Evolutionary conservation across 2,888 invertebrate species (phyloP).

Genomic region (Aproaerema taeniolella): DNA sequence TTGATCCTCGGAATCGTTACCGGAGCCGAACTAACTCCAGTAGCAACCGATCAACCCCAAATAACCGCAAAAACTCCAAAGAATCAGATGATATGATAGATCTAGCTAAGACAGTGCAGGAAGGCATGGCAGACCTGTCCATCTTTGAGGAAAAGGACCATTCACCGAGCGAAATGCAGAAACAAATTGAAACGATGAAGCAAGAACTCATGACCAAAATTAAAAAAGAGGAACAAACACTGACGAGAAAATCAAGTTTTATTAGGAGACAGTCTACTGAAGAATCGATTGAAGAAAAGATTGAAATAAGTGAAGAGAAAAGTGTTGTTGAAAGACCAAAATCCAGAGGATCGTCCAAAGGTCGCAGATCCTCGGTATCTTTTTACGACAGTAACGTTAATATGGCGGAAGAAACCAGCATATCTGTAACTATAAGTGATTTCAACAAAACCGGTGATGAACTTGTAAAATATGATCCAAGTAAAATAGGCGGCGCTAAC

Average conservation of each 20-base stretch:
- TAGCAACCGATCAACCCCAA: slow-evolving; percentile 48
- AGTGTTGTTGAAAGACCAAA: slow-evolving; percentile 41
- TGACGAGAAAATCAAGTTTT: slow-evolving; percentile 51
- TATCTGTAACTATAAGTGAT: slow-evolving; percentile 34
- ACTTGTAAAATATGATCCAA: slow-evolving; percentile 26
- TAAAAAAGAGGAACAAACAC: slow-evolving; percentile 53
- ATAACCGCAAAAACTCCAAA: slow-evolving; percentile 49
- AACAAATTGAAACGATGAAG: slow-evolving; percentile 59
- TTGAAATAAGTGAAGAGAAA: slow-evolving; percentile 31
- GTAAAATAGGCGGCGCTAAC: slow-evolving; percentile 32
- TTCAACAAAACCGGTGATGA: slow-evolving; percentile 34
- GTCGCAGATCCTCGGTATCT: slow-evolving; percentile 51
- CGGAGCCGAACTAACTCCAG: slow-evolving; percentile 48
- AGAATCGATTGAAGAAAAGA: slow-evolving; percentile 56
- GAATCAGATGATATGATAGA: slow-evolving; percentile 63
- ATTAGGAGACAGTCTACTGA: slow-evolving; percentile 50
- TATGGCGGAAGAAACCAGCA: slow-evolving; percentile 37
- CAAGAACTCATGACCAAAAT: slow-evolving; percentile 58
- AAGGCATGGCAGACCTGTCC: slow-evolving; percentile 71
- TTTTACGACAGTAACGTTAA: slow-evolving; percentile 52
- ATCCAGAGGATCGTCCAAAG: slow-evolving; percentile 63
- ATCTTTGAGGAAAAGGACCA: slow-evolving; percentile 47
- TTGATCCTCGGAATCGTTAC: slow-evolving; percentile 52
- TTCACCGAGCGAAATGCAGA: slow-evolving; percentile 43
- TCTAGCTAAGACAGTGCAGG: slow-evolving; percentile 74